Evolutionary conservation across 2,888 invertebrate species (phyloP), one percentile per base, ranked within the genome.

Genomic region (Euplagia quadripunctaria): DNA sequence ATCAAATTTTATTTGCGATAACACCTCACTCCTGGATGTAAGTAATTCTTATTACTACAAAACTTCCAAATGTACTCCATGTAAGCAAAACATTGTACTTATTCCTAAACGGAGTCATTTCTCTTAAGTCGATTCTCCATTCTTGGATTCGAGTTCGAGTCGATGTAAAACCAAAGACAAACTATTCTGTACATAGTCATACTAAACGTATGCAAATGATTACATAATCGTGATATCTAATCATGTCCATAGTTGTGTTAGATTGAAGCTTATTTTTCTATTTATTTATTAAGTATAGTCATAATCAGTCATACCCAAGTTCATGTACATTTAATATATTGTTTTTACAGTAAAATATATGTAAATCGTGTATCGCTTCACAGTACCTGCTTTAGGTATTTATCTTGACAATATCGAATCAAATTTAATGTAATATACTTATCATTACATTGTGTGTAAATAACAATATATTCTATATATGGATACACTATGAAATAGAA

Each of bases 351-450:
- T 31, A 61, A 68, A 71, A 63, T 80, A 63, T 78, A 73, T 76
- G 75, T 78, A 77, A 81, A 82, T 82, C 82, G 79, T 87, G 82
- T 89, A 88, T 88, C 82, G 91, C 92, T 92, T 93, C 88, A 87
- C 86, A 86, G 94, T 94, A 94, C 94, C 93, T 93, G 93, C 90
- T 88, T 89, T 92, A 90, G 68, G 91, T 92, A 90, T 90, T 85
- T 85, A 78, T 88, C 86, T 87, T 79, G 92, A 93, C 93, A 94
- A 94, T 93, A 93, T 93, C 81, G 82, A 83, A 83, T 49, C 71
- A 74, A 72, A 80, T 82, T 79, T 79, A 82, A 78, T 80, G 78
- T 79, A 81, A 74, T 76, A 16, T 14, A 61, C 12, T 74, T 81
- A 82, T 73, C 75, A 82, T 81, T 80, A 74, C 68, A 76, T 79